Conservation (phyloP, 2,113 vertebrate genomes). For the Ciconia boyciana region DNA sequence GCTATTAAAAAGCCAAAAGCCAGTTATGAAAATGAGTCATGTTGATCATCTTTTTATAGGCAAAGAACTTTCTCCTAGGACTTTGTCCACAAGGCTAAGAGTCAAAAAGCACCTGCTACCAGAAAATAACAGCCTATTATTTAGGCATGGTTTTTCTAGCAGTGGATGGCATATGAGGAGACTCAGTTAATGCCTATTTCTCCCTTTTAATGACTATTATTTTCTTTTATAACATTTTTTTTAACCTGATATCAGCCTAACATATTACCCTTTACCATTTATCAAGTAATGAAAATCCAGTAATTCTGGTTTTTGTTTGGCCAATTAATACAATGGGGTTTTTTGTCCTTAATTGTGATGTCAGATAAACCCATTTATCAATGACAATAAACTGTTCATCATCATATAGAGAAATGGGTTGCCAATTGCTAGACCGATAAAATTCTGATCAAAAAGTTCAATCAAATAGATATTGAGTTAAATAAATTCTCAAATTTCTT, state of each 20-base stretch:
- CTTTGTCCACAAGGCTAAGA: not conserved
- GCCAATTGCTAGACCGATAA: not conserved
- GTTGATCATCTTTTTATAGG: not conserved
- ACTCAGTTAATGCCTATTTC: not conserved
- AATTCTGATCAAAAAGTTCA: not conserved
- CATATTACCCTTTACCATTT: not conserved
- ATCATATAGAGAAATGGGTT: not conserved
- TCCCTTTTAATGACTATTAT: not conserved
- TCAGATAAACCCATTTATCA: not conserved
- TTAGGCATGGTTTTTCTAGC: not conserved
- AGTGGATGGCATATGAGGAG: not conserved
- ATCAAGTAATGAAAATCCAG: not conserved
- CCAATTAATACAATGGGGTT: accelerated
- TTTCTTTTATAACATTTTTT: not conserved
- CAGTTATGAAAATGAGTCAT: not conserved
- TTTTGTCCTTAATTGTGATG: not conserved
- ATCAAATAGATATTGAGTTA: not conserved
- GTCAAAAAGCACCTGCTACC: not conserved
- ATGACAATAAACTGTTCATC: not conserved
- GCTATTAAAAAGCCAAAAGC: not conserved
- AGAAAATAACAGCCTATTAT: not conserved
- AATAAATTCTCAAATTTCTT: not conserved
- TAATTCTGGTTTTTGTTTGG: not conserved
- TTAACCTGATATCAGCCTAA: not conserved
- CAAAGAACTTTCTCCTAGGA: not conserved